Evolutionary conservation across 2,888 invertebrate genomes (phyloP), one percentile per base, ranked within the genome.

Genomic region (Dynastes grantii): DNA sequence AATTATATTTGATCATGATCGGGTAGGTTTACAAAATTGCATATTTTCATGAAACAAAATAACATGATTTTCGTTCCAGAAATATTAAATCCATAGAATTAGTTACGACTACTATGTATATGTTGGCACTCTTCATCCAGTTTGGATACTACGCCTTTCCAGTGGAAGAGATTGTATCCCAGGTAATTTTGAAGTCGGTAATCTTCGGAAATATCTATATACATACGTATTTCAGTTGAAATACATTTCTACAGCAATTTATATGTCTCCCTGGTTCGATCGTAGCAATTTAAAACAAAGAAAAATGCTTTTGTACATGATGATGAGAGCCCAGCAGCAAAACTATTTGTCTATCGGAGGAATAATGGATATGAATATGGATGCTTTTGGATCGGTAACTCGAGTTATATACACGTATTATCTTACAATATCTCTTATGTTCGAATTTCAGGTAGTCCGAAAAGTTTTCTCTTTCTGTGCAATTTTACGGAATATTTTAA

Each of bases 331-430:
- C 9, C 79, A 79, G 49, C 70, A 67, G 49, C 71, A 64, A 40
- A 40, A 53, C n/a, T 63, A 79, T 11, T 53, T 79, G 29, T 51
- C 68, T 5, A 70, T 70, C 16, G 76, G 73, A 3, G 79, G 79
- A 11, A 70, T 79, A 27, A 71, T 71, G 64, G 65, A 73, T 16
- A 73, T 79, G 40, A 73, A 79, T 49, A n/a, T 77, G 13, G 58
- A 79, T 22, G 71, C 77, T 6, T 79, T 79, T 61, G 77, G 61
- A 40, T 73, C 79, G 58, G 79, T 79, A 73, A 37, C 5, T 37
- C 3, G 2, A 32, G 32, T 32, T 32, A 32, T 4, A 32, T 32
- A 32, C 3, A 32, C 32, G 5, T 37, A 37, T 37, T 37, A 37
- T 37, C 32, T 5, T 37, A 5, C 4, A 37, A 2, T 37, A 37